Conservation (phyloP, 1,140 invertebrate genomes). For the Plectus sambesii region DNA sequence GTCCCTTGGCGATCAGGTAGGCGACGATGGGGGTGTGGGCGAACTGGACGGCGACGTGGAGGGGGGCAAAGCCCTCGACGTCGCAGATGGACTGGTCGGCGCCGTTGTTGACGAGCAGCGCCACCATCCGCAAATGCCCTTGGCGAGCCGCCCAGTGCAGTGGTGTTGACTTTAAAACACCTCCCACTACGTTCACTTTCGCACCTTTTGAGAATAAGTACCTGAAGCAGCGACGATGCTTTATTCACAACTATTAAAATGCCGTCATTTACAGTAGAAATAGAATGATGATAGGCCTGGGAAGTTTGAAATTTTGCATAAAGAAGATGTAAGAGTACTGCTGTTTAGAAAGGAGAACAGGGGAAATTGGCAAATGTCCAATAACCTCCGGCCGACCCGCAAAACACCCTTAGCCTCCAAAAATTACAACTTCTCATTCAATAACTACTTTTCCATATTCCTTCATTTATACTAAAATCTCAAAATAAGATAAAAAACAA, state of each 20-base stretch:
- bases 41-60: constrained; percentile 92
- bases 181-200: constrained; percentile 80
- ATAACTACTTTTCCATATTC: too few species aligned
- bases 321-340: constrained; percentile 10
- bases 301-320: constrained; percentile 39
- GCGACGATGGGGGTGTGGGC: constrained; percentile 91
- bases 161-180: constrained; percentile 84
- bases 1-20: constrained; percentile 86
- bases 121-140: constrained; percentile 77
- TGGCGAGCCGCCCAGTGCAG: constrained; percentile 89
- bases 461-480: background rate
- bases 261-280: too few species aligned
- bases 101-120: constrained; percentile 63
- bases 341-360: too few species aligned
- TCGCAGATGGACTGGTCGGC: constrained; percentile 85
- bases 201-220: constrained; percentile 60
- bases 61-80: constrained; percentile 84
- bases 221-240: background rate
- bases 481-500: constrained; percentile 26
- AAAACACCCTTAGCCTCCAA: too few species aligned
- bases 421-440: too few species aligned
- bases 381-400: too few species aligned
- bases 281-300: too few species aligned
- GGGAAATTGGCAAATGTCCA: too few species aligned
- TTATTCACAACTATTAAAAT: too few species aligned